Conservation (phyloP, 2,888 invertebrate species). For the Dryococelus australis region DNA sequence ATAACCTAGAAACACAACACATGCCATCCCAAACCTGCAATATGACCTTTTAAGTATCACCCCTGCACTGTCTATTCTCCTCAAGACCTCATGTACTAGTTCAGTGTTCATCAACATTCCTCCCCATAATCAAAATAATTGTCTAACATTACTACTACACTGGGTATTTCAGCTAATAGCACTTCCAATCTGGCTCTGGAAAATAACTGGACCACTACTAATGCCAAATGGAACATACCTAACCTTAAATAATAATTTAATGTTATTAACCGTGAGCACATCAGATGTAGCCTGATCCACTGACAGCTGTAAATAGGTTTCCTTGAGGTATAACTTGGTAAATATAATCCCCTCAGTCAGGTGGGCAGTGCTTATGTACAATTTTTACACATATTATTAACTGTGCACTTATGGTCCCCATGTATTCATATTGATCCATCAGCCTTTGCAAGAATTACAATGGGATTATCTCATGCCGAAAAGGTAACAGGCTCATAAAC, state of each 20-base stretch:
- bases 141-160: background rate
- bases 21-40: too few relatives aligned
- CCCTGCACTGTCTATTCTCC: background rate
- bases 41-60: background rate
- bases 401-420: background rate
- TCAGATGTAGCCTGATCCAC: background rate
- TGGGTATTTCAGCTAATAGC: background rate
- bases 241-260: background rate
- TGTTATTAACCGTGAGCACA: background rate
- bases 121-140: background rate
- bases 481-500: too few relatives aligned
- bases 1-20: too few relatives aligned
- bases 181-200: background rate
- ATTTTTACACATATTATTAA: background rate
- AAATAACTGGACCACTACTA: background rate
- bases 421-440: background rate
- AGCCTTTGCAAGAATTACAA: background rate
- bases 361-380: background rate
- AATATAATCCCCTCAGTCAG: background rate
- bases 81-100: background rate
- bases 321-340: background rate
- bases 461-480: too few relatives aligned
- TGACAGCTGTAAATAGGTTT: background rate
- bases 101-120: background rate
- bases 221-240: background rate